These are phyloP conservation scores for Aquatica leii DNA, from an alignment of 2,888 invertebrate species.

Conservation along the genomic window DNA sequence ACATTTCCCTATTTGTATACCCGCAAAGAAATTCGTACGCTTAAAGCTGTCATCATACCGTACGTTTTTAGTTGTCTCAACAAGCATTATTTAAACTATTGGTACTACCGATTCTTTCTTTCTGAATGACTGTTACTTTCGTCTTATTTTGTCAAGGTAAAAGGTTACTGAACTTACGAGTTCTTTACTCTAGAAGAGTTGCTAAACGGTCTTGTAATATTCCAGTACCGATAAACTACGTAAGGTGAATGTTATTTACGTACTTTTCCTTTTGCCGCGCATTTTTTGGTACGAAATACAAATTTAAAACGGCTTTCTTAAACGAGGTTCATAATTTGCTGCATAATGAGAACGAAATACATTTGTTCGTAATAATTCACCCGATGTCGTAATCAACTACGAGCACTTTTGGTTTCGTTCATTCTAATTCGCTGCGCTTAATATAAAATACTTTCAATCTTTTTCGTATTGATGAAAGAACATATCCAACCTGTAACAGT, in stretches of 20 bases:
- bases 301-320: background rate
- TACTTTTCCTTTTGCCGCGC: conserved; percentile 1
- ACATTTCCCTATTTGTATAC: too few relatives aligned
- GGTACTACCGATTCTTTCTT: conserved; percentile 17
- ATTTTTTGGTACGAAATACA: background rate
- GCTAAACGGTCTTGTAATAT: conserved; percentile 10
- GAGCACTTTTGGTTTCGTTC: conserved; percentile 1
- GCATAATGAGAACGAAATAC: too few relatives aligned
- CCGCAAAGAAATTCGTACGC: too few relatives aligned
- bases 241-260: background rate
- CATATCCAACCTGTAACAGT: conserved; percentile 14
- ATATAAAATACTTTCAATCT: background rate
- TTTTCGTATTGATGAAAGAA: background rate
- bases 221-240: background rate
- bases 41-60: too few relatives aligned
- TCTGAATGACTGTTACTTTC: conserved; percentile 39
- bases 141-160: conserved; percentile 44
- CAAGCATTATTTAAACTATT: conserved; percentile 17
- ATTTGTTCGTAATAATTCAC: too few relatives aligned
- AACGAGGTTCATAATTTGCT: background rate
- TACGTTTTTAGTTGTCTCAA: background rate
- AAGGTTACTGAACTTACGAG: conserved; percentile 43
- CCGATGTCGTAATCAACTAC: too few relatives aligned
- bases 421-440: background rate
- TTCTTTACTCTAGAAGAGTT: conserved; percentile 4